phyloP scores from a whole-genome alignment of 2,888 invertebrate species.

The Pasiphila rectangulata region DNA sequence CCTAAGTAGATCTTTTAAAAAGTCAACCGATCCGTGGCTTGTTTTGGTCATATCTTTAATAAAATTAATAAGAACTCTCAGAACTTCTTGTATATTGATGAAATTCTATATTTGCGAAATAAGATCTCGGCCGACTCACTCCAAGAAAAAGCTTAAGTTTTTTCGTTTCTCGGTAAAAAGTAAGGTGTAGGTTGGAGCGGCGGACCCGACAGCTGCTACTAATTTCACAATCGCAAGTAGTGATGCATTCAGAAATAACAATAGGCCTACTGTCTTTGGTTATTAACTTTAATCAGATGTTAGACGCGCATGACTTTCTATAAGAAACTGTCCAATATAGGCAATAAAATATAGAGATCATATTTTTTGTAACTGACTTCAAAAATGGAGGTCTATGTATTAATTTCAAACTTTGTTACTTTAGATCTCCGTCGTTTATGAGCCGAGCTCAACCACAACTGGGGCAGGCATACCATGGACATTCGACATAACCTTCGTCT shows the following conservation, averaged over 20 bases:
- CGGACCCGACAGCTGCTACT: conserved; percentile 60
- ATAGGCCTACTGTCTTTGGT: conserved; percentile 34
- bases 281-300: conserved; percentile 37
- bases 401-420: too few species aligned
- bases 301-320: too few species aligned
- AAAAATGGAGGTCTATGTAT: too few species aligned
- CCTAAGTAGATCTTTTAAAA: conserved; percentile 22
- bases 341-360: too few species aligned
- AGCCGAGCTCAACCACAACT: too few species aligned
- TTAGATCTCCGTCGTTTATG: too few species aligned
- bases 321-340: too few species aligned
- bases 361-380: too few species aligned
- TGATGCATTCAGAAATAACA: conserved; percentile 41
- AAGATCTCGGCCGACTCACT: conserved; percentile 58
- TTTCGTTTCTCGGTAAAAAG: conserved; percentile 59
- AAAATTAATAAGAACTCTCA: conserved; percentile 75
- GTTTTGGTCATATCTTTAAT: conserved; percentile 52
- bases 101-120: conserved; percentile 75
- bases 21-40: conserved; percentile 53
- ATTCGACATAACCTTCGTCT: too few species aligned
- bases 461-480: too few species aligned
- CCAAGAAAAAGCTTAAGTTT: conserved; percentile 52
- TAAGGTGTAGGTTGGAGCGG: conserved; percentile 55
- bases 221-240: conserved; percentile 57
- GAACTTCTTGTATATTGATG: conserved; percentile 62